phyloP scores from a whole-genome alignment of 2,113 vertebrate genomes.

The Coturnix japonica region DNA sequence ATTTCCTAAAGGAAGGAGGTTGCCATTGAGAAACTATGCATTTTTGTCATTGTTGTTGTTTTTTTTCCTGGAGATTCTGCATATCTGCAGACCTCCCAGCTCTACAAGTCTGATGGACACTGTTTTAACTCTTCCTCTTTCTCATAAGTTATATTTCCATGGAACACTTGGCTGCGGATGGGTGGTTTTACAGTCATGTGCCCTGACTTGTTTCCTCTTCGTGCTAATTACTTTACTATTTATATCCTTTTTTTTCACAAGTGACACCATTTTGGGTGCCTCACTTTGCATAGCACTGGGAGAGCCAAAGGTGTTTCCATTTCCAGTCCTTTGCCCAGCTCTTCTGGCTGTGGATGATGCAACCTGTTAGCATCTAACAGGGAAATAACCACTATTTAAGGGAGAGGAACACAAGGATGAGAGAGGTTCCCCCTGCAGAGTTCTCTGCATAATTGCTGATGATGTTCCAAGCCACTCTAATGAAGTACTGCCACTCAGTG shows the following conservation, averaged over 20 bases:
- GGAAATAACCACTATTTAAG: neutral
- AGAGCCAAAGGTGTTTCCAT: neutral
- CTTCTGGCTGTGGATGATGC: neutral
- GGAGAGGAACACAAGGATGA: neutral
- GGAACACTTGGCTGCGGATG: neutral
- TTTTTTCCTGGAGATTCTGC: neutral
- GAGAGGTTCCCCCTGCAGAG: slow-evolving; percentile 20
- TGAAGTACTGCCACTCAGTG: slow-evolving; percentile 62
- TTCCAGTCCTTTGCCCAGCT: neutral
- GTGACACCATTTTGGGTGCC: neutral
- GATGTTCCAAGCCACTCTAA: slow-evolving; percentile 57
- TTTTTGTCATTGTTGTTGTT: neutral
- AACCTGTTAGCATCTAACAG: neutral
- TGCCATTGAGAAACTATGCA: neutral
- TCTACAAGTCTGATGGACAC: neutral
- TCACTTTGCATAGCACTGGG: neutral
- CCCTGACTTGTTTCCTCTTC: neutral
- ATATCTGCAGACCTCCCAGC: neutral
- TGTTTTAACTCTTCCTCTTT: neutral
- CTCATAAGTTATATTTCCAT: neutral
- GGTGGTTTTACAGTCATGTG: neutral
- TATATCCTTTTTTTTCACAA: neutral
- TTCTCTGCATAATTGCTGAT: slow-evolving; percentile 55
- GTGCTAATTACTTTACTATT: neutral
- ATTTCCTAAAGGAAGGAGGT: neutral